Conservation (phyloP, 1,140 invertebrate species). For the Caerostris extrusa region DNA sequence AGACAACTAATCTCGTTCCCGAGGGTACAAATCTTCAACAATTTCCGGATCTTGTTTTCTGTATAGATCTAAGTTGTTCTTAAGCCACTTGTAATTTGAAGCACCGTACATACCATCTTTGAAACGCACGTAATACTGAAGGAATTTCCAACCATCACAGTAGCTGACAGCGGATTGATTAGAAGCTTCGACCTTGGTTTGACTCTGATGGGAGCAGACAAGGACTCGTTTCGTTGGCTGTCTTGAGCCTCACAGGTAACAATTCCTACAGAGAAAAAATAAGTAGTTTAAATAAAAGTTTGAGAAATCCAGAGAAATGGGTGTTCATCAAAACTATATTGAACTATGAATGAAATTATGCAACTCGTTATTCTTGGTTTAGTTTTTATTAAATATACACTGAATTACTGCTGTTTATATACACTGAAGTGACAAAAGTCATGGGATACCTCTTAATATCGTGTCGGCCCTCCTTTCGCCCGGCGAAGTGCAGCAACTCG, state of each 20-base stretch:
- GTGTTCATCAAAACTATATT: no score
- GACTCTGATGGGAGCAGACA: constrained; percentile 27
- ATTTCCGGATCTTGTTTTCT: constrained; percentile 45
- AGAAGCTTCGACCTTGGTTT: constrained; percentile 20
- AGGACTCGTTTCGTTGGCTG: not conserved
- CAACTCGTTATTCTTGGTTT: no score
- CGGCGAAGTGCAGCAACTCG: no score
- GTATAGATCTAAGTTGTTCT: constrained; percentile 63
- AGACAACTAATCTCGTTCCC: constrained; percentile 74
- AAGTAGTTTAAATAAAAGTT: no score
- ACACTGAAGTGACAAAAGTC: no score
- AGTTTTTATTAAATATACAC: no score
- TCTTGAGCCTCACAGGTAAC: constrained; percentile 18
- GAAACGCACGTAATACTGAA: constrained; percentile 76
- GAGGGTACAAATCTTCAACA: constrained; percentile 78
- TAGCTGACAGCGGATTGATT: constrained; percentile 68
- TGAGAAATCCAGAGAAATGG: no score
- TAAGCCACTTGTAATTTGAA: constrained; percentile 77
- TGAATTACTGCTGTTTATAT: no score
- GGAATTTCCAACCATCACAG: constrained; percentile 35
- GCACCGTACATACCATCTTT: constrained; percentile 41
- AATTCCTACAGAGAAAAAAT: not conserved
- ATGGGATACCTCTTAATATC: no score
- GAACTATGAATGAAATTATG: no score
- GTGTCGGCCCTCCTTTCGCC: no score